phyloP scores from a whole-genome alignment of 2,888 invertebrate genomes.

The Lepidonotus clava region DNA sequence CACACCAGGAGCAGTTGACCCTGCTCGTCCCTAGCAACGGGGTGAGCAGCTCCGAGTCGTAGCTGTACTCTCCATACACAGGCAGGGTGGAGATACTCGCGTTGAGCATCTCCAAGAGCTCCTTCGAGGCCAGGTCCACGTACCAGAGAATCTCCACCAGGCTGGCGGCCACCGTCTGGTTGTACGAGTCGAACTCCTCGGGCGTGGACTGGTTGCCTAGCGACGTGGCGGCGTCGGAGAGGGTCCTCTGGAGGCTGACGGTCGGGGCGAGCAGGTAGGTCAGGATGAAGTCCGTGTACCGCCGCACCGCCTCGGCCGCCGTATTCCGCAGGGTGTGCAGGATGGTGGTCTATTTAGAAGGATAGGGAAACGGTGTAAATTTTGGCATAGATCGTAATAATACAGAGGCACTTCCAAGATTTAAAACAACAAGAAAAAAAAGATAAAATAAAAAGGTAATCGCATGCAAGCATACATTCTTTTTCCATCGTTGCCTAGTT shows the following conservation, averaged over 20 bases:
- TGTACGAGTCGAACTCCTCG: neutral
- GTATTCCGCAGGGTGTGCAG: neutral
- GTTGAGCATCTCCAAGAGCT: neutral
- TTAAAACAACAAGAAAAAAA: no score
- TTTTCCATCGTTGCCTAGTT: no score
- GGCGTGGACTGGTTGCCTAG: neutral
- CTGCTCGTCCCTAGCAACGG: neutral
- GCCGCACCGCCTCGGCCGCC: neutral
- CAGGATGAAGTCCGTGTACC: neutral
- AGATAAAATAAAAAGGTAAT: no score
- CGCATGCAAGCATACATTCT: no score
- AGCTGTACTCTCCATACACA: neutral
- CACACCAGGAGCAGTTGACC: constrained; percentile 24
- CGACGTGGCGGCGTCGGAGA: neutral
- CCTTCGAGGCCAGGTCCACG: neutral
- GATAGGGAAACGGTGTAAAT: no score
- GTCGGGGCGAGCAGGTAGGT: neutral
- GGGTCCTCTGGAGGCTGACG: neutral
- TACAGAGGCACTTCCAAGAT: no score
- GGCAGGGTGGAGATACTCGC: neutral
- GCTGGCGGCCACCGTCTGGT: neutral
- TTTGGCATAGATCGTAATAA: no score
- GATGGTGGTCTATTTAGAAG: no score
- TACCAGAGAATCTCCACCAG: neutral
- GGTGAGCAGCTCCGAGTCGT: neutral